Conservation (phyloP, 2,113 vertebrate genomes). For the Hymenochirus boettgeri region DNA sequence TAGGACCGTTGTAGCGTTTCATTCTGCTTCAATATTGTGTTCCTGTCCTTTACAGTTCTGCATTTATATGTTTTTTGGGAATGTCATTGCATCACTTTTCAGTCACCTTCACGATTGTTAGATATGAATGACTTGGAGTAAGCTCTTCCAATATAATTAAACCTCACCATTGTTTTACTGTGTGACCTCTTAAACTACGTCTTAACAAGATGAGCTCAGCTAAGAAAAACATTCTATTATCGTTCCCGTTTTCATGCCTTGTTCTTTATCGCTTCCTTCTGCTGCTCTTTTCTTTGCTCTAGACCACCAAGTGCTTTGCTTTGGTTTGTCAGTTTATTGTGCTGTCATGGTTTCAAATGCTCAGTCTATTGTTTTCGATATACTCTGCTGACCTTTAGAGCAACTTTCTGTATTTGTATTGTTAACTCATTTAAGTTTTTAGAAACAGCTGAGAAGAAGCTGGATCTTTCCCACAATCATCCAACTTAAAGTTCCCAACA, state of each 20-base stretch:
- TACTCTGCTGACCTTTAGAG: constrained; percentile 67
- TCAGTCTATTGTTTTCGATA: constrained; percentile 73
- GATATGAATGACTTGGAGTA: constrained; percentile 73
- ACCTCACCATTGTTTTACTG: constrained; percentile 59
- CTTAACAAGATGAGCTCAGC: constrained; percentile 64
- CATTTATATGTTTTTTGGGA: too few species aligned
- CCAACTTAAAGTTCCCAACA: constrained; percentile 44
- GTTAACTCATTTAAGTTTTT: constrained; percentile 74
- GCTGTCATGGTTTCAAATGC: constrained; percentile 83
- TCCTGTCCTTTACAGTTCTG: too few species aligned
- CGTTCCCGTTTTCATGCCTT: constrained; percentile 55
- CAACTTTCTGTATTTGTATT: constrained; percentile 73
- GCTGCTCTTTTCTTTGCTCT: constrained; percentile 58
- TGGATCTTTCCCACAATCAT: constrained; percentile 73
- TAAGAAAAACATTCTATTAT: constrained; percentile 55
- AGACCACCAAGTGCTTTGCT: constrained; percentile 63
- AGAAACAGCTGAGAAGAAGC: constrained; percentile 62
- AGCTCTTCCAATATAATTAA: constrained; percentile 69
- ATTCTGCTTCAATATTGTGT: too few species aligned
- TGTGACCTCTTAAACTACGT: constrained; percentile 57
- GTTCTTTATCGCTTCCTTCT: constrained; percentile 54
- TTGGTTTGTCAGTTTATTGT: constrained; percentile 79
- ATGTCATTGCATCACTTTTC: constrained; percentile 50
- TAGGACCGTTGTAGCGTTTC: too few species aligned
- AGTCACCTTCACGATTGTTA: constrained; percentile 61